Percentiles rank a stretch among this genome's conserved stretches.
Conservation (phyloP, 1,140 invertebrate genomes). For the Aphaenogaster rudis region DNA sequence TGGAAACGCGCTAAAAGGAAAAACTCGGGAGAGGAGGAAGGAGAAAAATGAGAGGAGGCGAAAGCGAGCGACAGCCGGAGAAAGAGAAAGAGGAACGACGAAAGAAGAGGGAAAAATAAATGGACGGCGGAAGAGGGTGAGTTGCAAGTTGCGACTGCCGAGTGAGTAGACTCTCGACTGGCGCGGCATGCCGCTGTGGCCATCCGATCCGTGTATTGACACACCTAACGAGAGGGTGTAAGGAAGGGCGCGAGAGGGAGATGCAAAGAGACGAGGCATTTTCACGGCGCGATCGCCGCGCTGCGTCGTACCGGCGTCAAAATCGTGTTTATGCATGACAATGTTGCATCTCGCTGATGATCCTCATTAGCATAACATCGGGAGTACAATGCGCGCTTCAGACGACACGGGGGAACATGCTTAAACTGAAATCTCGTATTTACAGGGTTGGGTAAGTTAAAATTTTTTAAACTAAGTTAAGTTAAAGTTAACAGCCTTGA, state of each 20-base stretch:
- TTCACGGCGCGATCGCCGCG: not conserved
- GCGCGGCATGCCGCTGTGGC: not conserved
- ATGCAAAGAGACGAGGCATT: constrained; percentile 11
- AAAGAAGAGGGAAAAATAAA: constrained; percentile 11
- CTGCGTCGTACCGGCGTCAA: not conserved
- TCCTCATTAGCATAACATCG: constrained; percentile 38
- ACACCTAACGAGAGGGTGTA: constrained; percentile 50
- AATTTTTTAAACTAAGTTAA: too few species aligned
- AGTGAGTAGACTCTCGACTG: not conserved
- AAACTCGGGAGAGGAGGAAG: constrained; percentile 37
- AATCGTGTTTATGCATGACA: constrained; percentile 58
- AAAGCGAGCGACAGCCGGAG: not conserved
- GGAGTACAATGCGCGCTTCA: not conserved
- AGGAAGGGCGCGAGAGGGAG: not conserved
- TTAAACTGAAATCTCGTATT: constrained; percentile 3
- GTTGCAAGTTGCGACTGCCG: constrained; percentile 43
- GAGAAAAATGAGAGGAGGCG: constrained; percentile 29
- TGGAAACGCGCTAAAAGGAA: constrained; percentile 53
- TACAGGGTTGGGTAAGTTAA: too few species aligned
- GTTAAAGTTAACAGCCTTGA: too few species aligned
- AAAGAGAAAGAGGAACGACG: not conserved
- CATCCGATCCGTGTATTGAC: constrained; percentile 39
- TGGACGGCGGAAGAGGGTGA: constrained; percentile 18
- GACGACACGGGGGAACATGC: not conserved
- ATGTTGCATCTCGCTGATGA: constrained; percentile 49